These are phyloP conservation scores for Conchocele bisecta DNA, from an alignment of 2,888 invertebrate species.

Conservation along the genomic window DNA sequence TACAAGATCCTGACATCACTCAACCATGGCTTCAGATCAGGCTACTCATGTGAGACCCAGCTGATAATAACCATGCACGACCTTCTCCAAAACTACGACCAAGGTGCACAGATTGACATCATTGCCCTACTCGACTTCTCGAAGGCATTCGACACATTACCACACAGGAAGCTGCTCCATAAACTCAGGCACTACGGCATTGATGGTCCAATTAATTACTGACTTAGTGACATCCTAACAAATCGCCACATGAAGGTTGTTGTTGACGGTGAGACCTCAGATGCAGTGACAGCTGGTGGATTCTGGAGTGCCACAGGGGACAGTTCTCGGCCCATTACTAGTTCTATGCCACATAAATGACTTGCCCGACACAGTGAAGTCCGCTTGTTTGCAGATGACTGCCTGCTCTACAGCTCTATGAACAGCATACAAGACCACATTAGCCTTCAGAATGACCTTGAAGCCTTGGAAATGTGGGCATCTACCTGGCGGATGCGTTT, in stretches of 20 bases:
- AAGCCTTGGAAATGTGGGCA: slow-evolving; percentile 8
- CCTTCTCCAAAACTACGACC: too few relatives aligned
- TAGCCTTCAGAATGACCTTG: slow-evolving; percentile 10
- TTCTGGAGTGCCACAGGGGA: slow-evolving; percentile 39
- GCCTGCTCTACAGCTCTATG: slow-evolving; percentile 15
- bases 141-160: too few relatives aligned
- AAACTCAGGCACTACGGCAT: too few relatives aligned
- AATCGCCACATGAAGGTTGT: slow-evolving; percentile 25
- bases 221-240: slow-evolving; percentile 38
- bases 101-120: too few relatives aligned
- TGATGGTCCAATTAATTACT: too few relatives aligned
- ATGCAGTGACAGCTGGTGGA: slow-evolving; percentile 5
- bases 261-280: slow-evolving; percentile 24
- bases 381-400: slow-evolving; percentile 34
- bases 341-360: slow-evolving; percentile 29
- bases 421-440: slow-evolving; percentile 2
- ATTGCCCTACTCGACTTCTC: too few relatives aligned
- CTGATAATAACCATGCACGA: too few relatives aligned
- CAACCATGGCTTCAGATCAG: too few relatives aligned
- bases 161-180: too few relatives aligned
- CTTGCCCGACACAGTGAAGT: slow-evolving; percentile 23
- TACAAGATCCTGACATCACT: too few relatives aligned
- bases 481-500: slow-evolving; percentile 10
- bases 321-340: slow-evolving; percentile 17
- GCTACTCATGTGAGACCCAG: too few relatives aligned